phyloP scores from a whole-genome alignment of 2,888 invertebrate genomes.

The Fissipunctia ypsillon region DNA sequence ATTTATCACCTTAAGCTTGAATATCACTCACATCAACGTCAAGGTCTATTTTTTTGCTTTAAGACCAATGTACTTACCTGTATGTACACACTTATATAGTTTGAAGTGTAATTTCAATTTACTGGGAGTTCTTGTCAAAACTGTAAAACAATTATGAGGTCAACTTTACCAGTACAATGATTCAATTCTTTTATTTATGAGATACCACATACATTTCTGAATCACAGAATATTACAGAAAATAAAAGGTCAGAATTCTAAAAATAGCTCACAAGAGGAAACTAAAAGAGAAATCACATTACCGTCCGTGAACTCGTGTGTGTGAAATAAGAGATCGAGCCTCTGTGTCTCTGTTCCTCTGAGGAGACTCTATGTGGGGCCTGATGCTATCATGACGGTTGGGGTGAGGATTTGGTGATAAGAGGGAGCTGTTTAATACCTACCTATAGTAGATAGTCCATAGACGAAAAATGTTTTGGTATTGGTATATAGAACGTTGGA shows the following conservation, averaged over 20 bases:
- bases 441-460: background rate
- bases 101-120: background rate
- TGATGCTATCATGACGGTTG: conserved; percentile 43
- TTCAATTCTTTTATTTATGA: background rate
- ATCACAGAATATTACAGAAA: conserved; percentile 4
- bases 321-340: conserved; percentile 57
- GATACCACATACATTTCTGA: background rate
- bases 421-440: background rate
- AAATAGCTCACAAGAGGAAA: conserved; percentile 24
- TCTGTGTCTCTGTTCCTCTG: conserved; percentile 6
- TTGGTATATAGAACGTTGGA: background rate
- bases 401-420: conserved; percentile 13
- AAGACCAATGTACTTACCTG: too few relatives aligned
- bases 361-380: conserved; percentile 42
- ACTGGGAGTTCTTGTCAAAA: background rate
- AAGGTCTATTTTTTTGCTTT: background rate
- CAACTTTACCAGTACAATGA: background rate
- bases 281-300: conserved; percentile 23
- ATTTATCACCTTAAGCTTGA: background rate
- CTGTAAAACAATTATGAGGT: background rate
- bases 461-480: background rate
- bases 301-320: conserved; percentile 14
- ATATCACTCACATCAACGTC: background rate
- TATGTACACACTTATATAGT: too few relatives aligned
- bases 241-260: background rate